Base-by-base conservation (phyloP, 2,888 invertebrate genomes). In the Caenorhabditis japonica region DNA sequence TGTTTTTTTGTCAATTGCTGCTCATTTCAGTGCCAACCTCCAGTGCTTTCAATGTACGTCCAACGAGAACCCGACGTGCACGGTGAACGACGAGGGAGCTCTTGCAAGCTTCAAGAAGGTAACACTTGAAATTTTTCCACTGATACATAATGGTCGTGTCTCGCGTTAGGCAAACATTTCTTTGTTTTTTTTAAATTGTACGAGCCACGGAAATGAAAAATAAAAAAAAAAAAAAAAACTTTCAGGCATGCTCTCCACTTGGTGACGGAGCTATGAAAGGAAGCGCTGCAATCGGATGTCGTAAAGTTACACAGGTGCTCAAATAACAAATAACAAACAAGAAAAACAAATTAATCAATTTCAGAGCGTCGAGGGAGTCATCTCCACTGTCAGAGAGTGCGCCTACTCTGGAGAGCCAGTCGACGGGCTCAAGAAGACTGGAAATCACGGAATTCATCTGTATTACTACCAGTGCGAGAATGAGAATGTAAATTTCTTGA, bases 401-500 rank as follows among this genome's bases (percentile, higher is more conserved):
- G 85, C 85, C 34, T 86, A 86, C 61, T 80, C 84, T n/a, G 85
- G 83, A 55, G 75, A 71, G n/a, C 56, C 75, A 2, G 79, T 83
- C 25, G 75, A 80, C 30, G 82, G 79, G 51, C 55, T 72, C 51
- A 84, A 83, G 68, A 80, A 84, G 66, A 83, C 83, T n/a, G 86
- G 86, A 38, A 86, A 85, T 78, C 82, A 81, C 47, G 85, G 79
- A 36, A 80, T 85, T 51, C 70, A 72, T 34, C 56, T 85, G 30
- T 78, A 75, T 75, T 79, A 80, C 70, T 90, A 89, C 77, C 89
- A 88, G 64, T 88, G 89, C 81, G 90, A 68, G 25, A 84, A 84
- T 51, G 75, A 62, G 19, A 34, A 53, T 27, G 75, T 75, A 53
- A n/a, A n/a, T n/a, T n/a, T n/a, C n/a, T n/a, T n/a, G n/a, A n/a